Evolutionary conservation across 2,113 vertebrate genomes (phyloP), one percentile per base, ranked within the genome.

Genomic region (Pavo muticus): DNA sequence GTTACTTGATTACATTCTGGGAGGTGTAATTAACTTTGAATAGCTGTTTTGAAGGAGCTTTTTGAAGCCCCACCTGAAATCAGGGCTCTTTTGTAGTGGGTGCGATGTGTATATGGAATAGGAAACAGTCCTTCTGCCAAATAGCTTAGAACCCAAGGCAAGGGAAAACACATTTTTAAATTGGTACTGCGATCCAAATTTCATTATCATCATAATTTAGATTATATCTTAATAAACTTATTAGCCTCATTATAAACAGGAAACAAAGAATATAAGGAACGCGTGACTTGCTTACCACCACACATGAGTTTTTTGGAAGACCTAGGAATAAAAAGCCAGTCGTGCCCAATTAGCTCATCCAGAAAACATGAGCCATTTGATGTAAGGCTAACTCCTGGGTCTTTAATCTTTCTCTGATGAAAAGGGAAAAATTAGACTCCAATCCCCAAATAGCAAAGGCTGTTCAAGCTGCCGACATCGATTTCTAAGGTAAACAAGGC

Each of bases 1-100:
- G 13, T 63, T 71, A 44, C 56, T 39, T 91, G 85, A 69, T 90
- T 78, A 12, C 88, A 72, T 94, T 93, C n/a, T 84, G 93, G 80
- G 83, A 93, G 90, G 85, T 7, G 11, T 78, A 85, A 92, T 84
- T 84, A 61, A n/a, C 25, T 32, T 21, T 64, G 69, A 71, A 20
- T 29, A 50, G 47, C 47, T 76, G 74, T 91, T 91, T 52, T 84
- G 56, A 68, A 57, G 40, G 16, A 90, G 73, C 75, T 88, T 67
- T 90, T 68, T 42, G 60, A 52, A 64, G 84, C 93, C 73, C 79
- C 88, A 80, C 91, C 93, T 94, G 64, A 60, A 85, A 54, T 71
- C 74, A n/a, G 25, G 37, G 67, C 23, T 73, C 37, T 30, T 60
- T 37, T 71, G 4, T 3, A 32, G 30, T 54, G 44, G 45, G 50